Percentiles rank a stretch among this genome's conserved stretches.
These are phyloP conservation scores for Erithacus rubecula DNA, from an alignment of 2,797 vertebrate genomes.

Conservation along the genomic window DNA sequence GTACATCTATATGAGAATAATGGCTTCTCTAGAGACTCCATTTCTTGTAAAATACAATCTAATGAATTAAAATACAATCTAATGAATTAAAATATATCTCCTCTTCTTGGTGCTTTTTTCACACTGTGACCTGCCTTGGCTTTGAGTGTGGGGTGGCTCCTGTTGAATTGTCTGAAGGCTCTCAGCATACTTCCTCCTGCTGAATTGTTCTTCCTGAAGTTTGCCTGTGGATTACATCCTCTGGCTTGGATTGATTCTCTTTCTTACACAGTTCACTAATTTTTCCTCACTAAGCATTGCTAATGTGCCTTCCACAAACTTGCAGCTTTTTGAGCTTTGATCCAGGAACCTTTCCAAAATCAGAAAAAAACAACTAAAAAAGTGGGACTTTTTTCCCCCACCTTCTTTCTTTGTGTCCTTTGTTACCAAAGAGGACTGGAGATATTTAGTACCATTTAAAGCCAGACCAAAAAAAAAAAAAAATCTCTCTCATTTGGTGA, in stretches of 20 bases:
- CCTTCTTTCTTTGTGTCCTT: neutral
- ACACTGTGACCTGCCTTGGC: neutral
- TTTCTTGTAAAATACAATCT: slow-evolving; percentile 31
- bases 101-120: slow-evolving; percentile 3
- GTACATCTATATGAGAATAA: slow-evolving; percentile 60
- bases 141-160: neutral
- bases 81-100: slow-evolving; percentile 55
- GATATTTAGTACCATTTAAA: slow-evolving; percentile 41
- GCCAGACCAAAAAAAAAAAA: neutral
- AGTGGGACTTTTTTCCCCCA: neutral
- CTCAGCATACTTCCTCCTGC: neutral
- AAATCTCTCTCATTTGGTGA: neutral
- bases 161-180: slow-evolving; percentile 25
- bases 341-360: slow-evolving; percentile 41
- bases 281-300: slow-evolving; percentile 3
- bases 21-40: slow-evolving; percentile 45
- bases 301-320: slow-evolving; percentile 20
- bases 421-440: slow-evolving; percentile 21
- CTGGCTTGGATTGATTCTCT: neutral
- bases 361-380: slow-evolving; percentile 11
- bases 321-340: slow-evolving; percentile 33
- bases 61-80: slow-evolving; percentile 48
- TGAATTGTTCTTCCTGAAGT: slow-evolving; percentile 22
- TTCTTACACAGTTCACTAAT: neutral
- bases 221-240: neutral